Evolutionary conservation across 2,888 invertebrate species (phyloP), one percentile per base, ranked within the genome.

Genomic region (Watsonalla binaria): DNA sequence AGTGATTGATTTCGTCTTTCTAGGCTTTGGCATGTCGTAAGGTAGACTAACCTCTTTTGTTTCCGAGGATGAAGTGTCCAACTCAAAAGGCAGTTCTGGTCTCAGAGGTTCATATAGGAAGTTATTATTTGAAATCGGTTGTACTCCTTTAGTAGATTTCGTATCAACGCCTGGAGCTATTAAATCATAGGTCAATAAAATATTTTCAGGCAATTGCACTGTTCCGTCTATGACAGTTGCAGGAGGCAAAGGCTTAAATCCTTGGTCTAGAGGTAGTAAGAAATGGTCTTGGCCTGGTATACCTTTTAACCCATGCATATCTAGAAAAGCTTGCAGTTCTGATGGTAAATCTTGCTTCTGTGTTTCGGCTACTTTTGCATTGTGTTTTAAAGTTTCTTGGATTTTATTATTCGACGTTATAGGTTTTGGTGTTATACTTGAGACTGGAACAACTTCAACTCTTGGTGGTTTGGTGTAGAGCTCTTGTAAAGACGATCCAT

Each of bases 381-480:
- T 83, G 46, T 66, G 74, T 45, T 74, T 74, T 2, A 76, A 62
- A 1, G 74, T 75, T 51, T 74, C 69, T 42, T 76, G 62, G n/a
- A 77, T 58, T 51, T 78, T 76, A 34, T 69, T 62, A 56, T 66
- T 72, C 0, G 68, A 55, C 53, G 66, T 78, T 0, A 61, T 51
- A 34, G 83, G 76, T 59, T 73, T 84, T 5, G 78, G 72, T n/a
- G 82, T 82, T 2, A 78, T 68, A 53, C 78, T 76, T 5, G 77
- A 70, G 57, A 77, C 82, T 33, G 80, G 75, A 2, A 94, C 82
- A 48, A 94, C 88, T 72, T 92, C 91, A 0, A 93, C 90, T 58
- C 94, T 83, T 0, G 95, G 94, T 47, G 93, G 92, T 74, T 92
- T 93, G 4, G 94, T 94, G 66, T 92, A 94, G 0, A 94, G 76